Percentiles rank a stretch among this genome's conserved stretches.
phyloP scores from a whole-genome alignment of 2,797 vertebrate genomes.

The Parambassis ranga region DNA sequence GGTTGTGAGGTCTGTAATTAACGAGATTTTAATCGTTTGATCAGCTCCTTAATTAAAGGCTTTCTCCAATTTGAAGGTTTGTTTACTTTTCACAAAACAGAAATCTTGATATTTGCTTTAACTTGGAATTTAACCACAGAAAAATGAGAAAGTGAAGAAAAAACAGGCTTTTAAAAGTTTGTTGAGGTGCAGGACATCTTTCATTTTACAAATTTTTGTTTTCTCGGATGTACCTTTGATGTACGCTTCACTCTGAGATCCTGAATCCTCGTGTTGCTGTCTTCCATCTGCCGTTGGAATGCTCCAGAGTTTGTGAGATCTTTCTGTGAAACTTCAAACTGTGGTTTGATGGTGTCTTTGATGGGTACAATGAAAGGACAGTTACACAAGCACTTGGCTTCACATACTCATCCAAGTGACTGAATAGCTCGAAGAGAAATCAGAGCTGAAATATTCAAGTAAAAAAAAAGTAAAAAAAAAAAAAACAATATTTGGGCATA shows the following conservation, averaged over 20 bases:
- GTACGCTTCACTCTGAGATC: conserved; percentile 6
- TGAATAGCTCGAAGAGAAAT: neutral
- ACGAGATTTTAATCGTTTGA: conserved; percentile 88
- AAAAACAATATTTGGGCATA: too few relatives aligned
- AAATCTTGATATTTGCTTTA: conserved; percentile 72
- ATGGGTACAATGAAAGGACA: conserved; percentile 41
- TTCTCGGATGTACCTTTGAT: conserved; percentile 21
- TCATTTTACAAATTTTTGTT: conserved; percentile 22
- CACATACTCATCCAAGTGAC: neutral
- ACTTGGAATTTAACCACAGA: conserved; percentile 30
- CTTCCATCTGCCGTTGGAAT: conserved; percentile 54
- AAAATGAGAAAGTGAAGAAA: neutral
- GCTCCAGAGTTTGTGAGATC: conserved; percentile 34
- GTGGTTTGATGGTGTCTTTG: conserved; percentile 43
- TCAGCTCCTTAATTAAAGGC: conserved; percentile 89
- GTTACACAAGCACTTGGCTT: conserved; percentile 1
- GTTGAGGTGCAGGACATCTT: conserved; percentile 8
- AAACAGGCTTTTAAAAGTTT: conserved; percentile 56
- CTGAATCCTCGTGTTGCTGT: conserved; percentile 18
- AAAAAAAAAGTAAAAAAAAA: too few relatives aligned
- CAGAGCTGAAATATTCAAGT: neutral
- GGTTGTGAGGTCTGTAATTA: conserved; percentile 90
- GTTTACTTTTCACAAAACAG: conserved; percentile 72
- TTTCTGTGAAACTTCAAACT: conserved; percentile 44
- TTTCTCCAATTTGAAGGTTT: conserved; percentile 77